Evolutionary conservation across 2,888 invertebrate genomes (phyloP), one percentile per base, ranked within the genome.

Genomic region (Rhyacophila evoluta): DNA sequence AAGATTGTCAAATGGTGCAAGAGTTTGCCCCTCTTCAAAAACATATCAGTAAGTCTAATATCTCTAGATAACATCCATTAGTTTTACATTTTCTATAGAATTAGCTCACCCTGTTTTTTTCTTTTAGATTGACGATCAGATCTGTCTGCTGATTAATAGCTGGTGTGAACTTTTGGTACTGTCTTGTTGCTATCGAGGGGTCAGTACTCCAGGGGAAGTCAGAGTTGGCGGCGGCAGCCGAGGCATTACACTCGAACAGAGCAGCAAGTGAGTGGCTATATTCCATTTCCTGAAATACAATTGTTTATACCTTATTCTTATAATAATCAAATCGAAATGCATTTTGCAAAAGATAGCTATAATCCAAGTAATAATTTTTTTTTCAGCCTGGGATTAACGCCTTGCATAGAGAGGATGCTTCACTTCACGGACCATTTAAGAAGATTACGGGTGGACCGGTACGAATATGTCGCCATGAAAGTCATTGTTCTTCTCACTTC

Each of bases 1-100:
- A 97, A 98, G 90, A 97, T 98, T 84, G 98, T 98, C 82, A 97
- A 98, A 86, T 98, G 98, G 98, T 98, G 98, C 90, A 97, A 98
- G 87, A 98, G 97, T 87, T 89, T 98, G 86, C 98, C 98, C 12
- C 92, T 98, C 28, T 98, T 98, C 87, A 97, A 98, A 86, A 97
- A 97, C 88, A 98, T 98, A 84, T 96, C 97, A 84, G 97, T 97
- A 85, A 91, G 92, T 88, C 33, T n/a, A n/a, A n/a, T n/a, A n/a
- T n/a, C n/a, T n/a, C n/a, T n/a, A n/a, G n/a, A n/a, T n/a, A n/a
- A n/a, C n/a, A n/a, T n/a, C n/a, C n/a, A n/a, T n/a, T n/a, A n/a
- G n/a, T n/a, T n/a, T n/a, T n/a, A n/a, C n/a, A n/a, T n/a, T n/a
- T n/a, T n/a, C n/a, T n/a, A n/a, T n/a, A n/a, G n/a, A n/a, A n/a